phyloP scores from a whole-genome alignment of 2,797 vertebrate species.

The Threskiornis aethiopicus region DNA sequence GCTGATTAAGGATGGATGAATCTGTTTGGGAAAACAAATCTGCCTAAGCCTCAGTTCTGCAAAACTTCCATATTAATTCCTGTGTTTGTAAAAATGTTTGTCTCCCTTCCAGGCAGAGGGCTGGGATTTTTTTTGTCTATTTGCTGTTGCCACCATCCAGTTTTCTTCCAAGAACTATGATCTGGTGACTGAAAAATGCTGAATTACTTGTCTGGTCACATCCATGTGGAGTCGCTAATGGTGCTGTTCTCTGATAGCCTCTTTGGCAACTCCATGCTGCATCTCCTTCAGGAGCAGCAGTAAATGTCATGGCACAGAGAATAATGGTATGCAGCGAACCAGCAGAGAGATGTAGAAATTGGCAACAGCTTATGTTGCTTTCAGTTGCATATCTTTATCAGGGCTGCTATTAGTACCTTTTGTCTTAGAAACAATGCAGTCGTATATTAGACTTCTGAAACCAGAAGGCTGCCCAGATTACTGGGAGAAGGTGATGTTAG shows the following conservation, averaged over 20 bases:
- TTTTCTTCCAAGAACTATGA: neutral
- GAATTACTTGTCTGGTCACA: neutral
- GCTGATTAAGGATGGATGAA: constrained; percentile 40
- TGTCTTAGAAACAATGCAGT: neutral
- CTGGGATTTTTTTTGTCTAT: neutral
- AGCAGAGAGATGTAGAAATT: neutral
- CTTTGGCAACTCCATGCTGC: neutral
- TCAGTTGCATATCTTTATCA: neutral
- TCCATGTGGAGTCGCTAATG: neutral
- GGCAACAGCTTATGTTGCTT: neutral
- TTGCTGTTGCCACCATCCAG: neutral
- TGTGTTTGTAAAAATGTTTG: neutral
- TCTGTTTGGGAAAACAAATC: constrained; percentile 43
- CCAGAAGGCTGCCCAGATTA: neutral
- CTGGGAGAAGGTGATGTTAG: neutral
- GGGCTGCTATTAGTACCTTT: neutral
- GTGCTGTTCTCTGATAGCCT: neutral
- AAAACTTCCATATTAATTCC: constrained; percentile 14
- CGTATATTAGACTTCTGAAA: neutral
- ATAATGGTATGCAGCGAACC: neutral
- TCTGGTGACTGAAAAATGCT: neutral
- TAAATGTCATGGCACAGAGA: neutral
- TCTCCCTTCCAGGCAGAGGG: neutral
- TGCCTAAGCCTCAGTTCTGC: neutral
- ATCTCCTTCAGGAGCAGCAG: neutral